These are phyloP conservation scores for Spisula solida DNA, from an alignment of 2,888 invertebrate species.

Conservation along the genomic window DNA sequence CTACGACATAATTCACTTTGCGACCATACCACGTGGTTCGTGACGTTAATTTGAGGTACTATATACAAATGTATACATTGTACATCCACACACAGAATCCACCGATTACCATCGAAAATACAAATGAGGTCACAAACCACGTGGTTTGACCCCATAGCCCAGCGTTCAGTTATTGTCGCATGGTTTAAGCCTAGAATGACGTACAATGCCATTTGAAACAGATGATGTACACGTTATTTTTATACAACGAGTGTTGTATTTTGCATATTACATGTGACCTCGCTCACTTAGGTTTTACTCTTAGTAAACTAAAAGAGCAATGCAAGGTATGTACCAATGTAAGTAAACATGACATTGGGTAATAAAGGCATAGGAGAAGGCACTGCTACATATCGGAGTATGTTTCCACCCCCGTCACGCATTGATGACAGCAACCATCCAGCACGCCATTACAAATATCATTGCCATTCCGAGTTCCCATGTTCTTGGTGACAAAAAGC, in stretches of 20 bases:
- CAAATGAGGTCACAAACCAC: no score
- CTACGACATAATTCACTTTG: not conserved
- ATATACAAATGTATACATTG: no score
- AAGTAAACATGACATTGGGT: not conserved
- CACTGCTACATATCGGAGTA: not conserved
- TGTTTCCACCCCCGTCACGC: not conserved
- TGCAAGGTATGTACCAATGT: not conserved
- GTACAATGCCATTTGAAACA: not conserved
- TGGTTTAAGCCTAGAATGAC: not conserved
- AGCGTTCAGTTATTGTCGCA: no score
- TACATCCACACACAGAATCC: no score
- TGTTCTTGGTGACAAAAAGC: no score
- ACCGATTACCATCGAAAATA: not conserved
- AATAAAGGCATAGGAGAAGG: not conserved
- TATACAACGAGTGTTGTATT: not conserved
- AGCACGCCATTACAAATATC: not conserved
- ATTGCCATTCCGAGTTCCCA: no score
- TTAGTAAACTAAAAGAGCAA: not conserved
- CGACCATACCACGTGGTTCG: not conserved
- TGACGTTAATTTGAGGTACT: no score
- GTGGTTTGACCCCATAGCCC: no score
- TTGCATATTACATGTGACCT: not conserved
- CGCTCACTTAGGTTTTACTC: not conserved
- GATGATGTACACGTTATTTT: not conserved
- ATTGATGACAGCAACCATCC: not conserved